phyloP scores from a whole-genome alignment of 2,797 vertebrate genomes.

The Percopsis omiscomaycus region DNA sequence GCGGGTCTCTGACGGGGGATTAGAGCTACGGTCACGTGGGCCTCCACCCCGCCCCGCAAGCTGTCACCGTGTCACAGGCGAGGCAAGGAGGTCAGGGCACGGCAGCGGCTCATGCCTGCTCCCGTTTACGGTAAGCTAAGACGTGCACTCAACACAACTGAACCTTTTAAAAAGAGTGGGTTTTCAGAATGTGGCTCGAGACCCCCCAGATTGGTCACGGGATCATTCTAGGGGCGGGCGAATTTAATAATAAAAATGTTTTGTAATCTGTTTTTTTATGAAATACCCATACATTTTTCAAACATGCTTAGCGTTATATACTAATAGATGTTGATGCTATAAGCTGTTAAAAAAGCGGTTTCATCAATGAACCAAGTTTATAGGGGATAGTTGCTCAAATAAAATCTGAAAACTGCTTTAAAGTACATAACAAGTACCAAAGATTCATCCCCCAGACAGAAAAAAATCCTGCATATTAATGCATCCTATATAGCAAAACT shows the following conservation, averaged over 20 bases:
- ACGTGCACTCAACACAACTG: constrained; percentile 4
- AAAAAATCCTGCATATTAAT: background rate
- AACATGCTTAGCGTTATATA: no score
- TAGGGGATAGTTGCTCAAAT: no score
- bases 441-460: background rate
- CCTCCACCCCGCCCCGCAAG: constrained; percentile 79
- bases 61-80: constrained; percentile 75
- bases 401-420: background rate
- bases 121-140: constrained; percentile 26
- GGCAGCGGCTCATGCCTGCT: constrained; percentile 36
- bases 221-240: no score
- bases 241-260: no score
- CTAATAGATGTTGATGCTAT: no score
- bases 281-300: no score
- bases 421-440: background rate
- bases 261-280: no score
- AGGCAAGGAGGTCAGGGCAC: constrained; percentile 79
- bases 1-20: constrained; percentile 63
- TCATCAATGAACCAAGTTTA: no score
- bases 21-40: constrained; percentile 83
- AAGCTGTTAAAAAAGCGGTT: no score
- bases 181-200: no score
- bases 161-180: no score
- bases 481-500: constrained; percentile 4
- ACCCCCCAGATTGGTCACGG: no score